A percentile compares a stretch with the other conserved stretches of the same genome.
These are phyloP conservation scores for Mus spicilegus DNA, from an alignment of 2,113 vertebrate genomes.

Conservation along the genomic window DNA sequence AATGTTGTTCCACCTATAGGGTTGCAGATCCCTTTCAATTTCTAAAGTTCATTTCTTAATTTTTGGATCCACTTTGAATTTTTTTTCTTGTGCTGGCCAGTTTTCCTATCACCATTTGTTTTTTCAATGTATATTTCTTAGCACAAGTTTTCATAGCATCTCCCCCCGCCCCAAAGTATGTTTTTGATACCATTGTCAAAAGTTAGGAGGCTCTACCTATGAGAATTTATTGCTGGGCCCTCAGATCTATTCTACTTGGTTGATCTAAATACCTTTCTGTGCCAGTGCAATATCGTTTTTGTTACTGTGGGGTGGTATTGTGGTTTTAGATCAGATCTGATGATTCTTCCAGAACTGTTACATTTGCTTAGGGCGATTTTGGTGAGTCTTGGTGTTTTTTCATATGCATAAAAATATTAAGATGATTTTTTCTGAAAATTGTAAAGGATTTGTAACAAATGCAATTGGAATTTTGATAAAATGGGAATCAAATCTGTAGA, in stretches of 20 bases:
- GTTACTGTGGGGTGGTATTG: neutral
- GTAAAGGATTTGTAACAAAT: neutral
- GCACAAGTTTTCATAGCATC: neutral
- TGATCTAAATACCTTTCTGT: neutral
- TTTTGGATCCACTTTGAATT: neutral
- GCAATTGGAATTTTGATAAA: neutral
- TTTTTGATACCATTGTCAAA: neutral
- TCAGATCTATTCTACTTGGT: neutral
- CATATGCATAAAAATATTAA: neutral
- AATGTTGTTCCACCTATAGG: too few species aligned
- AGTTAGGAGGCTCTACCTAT: neutral
- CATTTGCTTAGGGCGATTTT: neutral
- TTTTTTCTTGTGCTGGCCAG: neutral
- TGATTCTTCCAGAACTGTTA: neutral
- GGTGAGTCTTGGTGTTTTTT: too few species aligned
- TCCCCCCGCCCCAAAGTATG: accelerated
- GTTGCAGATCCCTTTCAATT: too few species aligned
- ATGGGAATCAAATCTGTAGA: neutral
- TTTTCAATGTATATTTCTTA: neutral
- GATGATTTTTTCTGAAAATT: neutral
- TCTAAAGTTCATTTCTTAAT: neutral
- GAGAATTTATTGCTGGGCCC: neutral
- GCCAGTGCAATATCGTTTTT: neutral
- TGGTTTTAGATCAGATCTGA: neutral
- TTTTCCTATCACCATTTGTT: neutral